Percentiles rank a stretch among this genome's conserved stretches.
Evolutionary conservation across 2,888 invertebrate species (phyloP).

Genomic region (Lithosia quadra): DNA sequence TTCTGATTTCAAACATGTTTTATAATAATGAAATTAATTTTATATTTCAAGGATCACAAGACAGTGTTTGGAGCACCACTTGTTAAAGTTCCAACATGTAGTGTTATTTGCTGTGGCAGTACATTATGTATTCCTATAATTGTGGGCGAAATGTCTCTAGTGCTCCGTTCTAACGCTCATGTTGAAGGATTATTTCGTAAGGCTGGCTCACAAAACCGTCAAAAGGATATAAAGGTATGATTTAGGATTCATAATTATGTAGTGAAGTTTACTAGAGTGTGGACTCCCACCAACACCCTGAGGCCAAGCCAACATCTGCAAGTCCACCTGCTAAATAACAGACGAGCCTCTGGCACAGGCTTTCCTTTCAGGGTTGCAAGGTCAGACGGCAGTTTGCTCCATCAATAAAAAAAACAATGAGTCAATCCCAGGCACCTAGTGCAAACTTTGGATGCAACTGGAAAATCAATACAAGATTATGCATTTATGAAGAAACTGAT

Average conservation of each 20-base stretch:
- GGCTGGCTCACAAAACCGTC: constrained; percentile 94
- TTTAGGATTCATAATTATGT: background rate
- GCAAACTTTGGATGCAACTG: no score
- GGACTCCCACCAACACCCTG: background rate
- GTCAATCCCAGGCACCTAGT: no score
- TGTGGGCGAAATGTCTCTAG: constrained; percentile 90
- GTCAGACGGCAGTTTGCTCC: no score
- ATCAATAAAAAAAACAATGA: no score
- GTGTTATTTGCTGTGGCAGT: constrained; percentile 89
- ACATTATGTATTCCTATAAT: constrained; percentile 91
- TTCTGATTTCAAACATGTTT: constrained; percentile 5
- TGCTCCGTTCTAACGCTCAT: constrained; percentile 89
- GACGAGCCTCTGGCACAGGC: no score
- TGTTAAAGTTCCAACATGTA: constrained; percentile 79
- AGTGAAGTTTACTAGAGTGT: no score
- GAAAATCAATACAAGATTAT: no score
- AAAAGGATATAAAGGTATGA: constrained; percentile 92
- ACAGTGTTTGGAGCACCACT: constrained; percentile 83
- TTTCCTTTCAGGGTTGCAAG: no score
- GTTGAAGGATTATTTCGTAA: constrained; percentile 96
- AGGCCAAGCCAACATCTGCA: no score
- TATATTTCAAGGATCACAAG: constrained; percentile 74
- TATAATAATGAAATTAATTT: background rate
- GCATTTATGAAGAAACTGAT: no score
- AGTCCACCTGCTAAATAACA: no score